Evolutionary conservation across 2,113 vertebrate species (phyloP), one percentile per base, ranked within the genome.

Genomic region (Sorex fumeus): DNA sequence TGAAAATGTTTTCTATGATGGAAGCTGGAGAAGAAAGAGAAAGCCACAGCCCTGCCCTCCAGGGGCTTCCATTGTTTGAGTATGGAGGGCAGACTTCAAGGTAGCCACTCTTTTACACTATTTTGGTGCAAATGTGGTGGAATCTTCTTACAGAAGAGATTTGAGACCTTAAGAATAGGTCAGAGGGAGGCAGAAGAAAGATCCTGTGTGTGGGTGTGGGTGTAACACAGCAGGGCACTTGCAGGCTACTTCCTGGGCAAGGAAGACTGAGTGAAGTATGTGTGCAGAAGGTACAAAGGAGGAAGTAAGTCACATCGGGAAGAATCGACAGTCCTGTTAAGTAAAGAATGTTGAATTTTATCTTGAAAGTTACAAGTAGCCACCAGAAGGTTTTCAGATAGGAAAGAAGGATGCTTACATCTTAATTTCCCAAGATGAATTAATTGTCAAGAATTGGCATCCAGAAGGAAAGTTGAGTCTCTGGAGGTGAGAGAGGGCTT

Each of bases 261-360:
- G 8, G 10, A 16, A 19, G 57, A 25, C 2, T 1, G 30, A 8
- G 60, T 16, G 18, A 30, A 6, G 50, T 2, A 3, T 28, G 36
- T 72, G 36, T 36, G 36, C 3, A 40, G 69, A 25, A 23, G 11
- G 32, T 7, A 4, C 43, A 34, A 67, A 23, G 40, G 27, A 1
- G 1, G 36, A 21, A 0, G 19, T 16, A n/a, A 19, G 30, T 27
- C 0, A 1, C 10, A 4, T 60, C 43, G 36, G 1, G 18, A 62
- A 69, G 11, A 11, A 7, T 30, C 18, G 62, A 76, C 66, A 84
- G 34, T 23, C 36, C 32, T 10, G 2, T 23, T 25, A 60, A 76
- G 47, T 25, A 60, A 76, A 40, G 21, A 32, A 19, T 47, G 87
- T 75, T 67, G 32, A 76, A 40, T 90, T 91, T 78, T n/a, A 71